Evolutionary conservation across 2,888 invertebrate genomes (phyloP), one percentile per base, ranked within the genome.

Genomic region (Urechis unicinctus): DNA sequence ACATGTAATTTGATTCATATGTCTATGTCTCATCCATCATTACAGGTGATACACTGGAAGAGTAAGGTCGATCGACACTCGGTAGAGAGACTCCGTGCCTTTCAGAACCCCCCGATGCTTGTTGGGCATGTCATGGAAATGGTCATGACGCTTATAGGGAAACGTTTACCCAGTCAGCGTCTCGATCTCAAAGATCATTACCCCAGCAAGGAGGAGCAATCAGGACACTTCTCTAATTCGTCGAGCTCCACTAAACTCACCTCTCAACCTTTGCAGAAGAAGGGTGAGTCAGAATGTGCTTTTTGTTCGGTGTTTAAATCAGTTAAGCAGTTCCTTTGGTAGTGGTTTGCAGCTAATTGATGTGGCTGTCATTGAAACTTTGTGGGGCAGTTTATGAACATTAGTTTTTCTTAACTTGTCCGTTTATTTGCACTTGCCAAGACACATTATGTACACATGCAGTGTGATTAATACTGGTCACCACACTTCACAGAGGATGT

Each of bases 71-170:
- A 78, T 63, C 64, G 74, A 17, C 59, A 66, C 22, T 74, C 74
- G 59, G 71, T 78, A 26, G 78, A 78, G 63, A 63, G 74, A 44
- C 64, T 78, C 28, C 63, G 67, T 48, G 69, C 66, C 0, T 75
- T 77, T 62, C 59, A 69, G 47, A 76, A 72, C 55, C 78, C 78
- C 2, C 73, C 78, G 3, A 22, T 69, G 13, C 62, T 77, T 36
- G 76, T 78, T 2, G 75, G 75, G 17, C 73, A 74, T 54, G 73
- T 78, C 50, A 72, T 78, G 69, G 77, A 78, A 64, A 78, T 78
- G 77, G 71, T 76, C 25, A 72, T 77, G 72, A 71, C 70, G 43
- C 66, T 78, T 52, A 74, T 78, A 52, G 77, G 77, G 17, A 76
- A 76, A 56, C 67, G 71, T 13, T 62, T 72, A 36, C 73, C 74